Base-by-base conservation (phyloP, 2,113 vertebrate species). In the Bolborhynchus lineola region DNA sequence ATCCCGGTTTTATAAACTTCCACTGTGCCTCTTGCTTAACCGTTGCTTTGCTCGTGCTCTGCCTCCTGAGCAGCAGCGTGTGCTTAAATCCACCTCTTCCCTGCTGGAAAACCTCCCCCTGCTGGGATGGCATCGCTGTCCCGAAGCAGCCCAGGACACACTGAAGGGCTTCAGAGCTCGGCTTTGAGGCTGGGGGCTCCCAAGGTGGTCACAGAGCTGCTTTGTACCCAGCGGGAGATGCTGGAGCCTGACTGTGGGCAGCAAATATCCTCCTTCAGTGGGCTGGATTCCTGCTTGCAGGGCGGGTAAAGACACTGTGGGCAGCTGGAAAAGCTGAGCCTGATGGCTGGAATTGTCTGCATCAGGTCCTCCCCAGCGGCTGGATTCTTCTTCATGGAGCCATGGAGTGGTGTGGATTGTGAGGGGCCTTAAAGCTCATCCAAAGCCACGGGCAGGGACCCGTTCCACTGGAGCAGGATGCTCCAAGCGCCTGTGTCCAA, bases 151-250 rank as follows among this genome's bases (percentile, higher is more conserved):
- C 33, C 33, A 1, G 33, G 33, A 9, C 9, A 10, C 57, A 35
- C 57, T 15, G 57, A 35, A 16, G 23, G 20, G 47, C 46, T 69
- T 25, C 62, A 3, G 5, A 25, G 57, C 35, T 63, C 6, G 9
- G n/a, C 41, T 75, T 33, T 4, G 26, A 18, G 70, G n/a, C 17
- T 3, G 3, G 19, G 5, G 11, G 20, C 28, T 12, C 19, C 6
- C 29, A 2, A 18, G 6, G 9, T 4, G 3, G 13, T 7, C 6
- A 21, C 11, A n/a, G 18, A 26, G 9, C 69, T 1, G 1, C 25
- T 47, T 4, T 2, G 25, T 31, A 3, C 49, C n/a, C 1, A 16
- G 16, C 16, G 0, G 0, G 3, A 21, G 60, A 3, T 3, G 37
- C 74, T 6, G 70, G 5, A 37, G 39, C 55, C 55, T 59, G 55